Conservation (phyloP, 1,140 invertebrate species). For the Palaemon carinicauda region DNA sequence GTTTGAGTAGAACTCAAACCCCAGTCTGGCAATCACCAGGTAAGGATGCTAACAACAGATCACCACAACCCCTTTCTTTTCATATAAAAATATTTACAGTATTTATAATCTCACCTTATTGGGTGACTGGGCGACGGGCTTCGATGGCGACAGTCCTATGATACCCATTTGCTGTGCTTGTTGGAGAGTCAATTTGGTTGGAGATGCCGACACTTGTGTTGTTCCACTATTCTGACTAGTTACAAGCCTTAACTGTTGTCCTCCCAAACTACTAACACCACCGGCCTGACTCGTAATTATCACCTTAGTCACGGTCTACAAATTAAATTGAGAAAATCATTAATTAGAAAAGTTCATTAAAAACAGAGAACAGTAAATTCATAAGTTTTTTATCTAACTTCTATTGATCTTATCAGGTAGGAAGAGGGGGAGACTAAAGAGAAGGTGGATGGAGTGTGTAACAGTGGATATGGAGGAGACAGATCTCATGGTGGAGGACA, state of each 20-base stretch:
- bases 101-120: constrained; percentile 63
- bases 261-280: constrained; percentile 49
- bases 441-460: too few relatives aligned
- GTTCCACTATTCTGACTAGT: constrained; percentile 48
- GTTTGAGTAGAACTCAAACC: too few relatives aligned
- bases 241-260: constrained; percentile 60
- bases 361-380: background rate
- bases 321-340: constrained; percentile 17
- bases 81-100: background rate
- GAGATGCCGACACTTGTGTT: constrained; percentile 62
- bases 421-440: too few relatives aligned
- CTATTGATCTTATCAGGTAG: background rate
- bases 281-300: constrained; percentile 69
- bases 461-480: too few relatives aligned
- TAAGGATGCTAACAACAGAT: too few relatives aligned
- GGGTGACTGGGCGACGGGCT: constrained; percentile 66
- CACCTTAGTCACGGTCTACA: constrained; percentile 70
- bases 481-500: too few relatives aligned
- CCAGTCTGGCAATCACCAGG: too few relatives aligned
- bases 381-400: background rate
- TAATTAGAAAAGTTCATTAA: background rate
- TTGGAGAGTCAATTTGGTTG: constrained; percentile 75
- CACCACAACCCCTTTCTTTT: too few relatives aligned
- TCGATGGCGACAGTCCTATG: constrained; percentile 65
- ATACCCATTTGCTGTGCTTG: constrained; percentile 76